Evolutionary conservation across 2,888 invertebrate species (phyloP).

Genomic region (Diploptera punctata): DNA sequence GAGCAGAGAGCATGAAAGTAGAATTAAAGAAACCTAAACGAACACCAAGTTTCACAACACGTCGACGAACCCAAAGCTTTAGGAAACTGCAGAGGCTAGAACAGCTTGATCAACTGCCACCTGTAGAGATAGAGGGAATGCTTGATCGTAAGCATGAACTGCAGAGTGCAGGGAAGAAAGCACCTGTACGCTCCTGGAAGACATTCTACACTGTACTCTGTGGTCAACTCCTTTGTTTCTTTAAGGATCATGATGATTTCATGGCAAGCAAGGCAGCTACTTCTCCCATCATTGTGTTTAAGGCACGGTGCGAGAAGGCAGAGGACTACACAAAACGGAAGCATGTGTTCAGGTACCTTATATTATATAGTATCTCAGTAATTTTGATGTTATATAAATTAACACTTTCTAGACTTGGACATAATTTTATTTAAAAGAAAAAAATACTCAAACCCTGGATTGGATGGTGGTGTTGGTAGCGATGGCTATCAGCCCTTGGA

Average conservation of each 20-base stretch:
- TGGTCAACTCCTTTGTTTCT: slow-evolving; percentile 97
- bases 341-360: slow-evolving; percentile 80
- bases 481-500: too few species aligned
- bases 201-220: slow-evolving; percentile 93
- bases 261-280: slow-evolving; percentile 86
- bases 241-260: slow-evolving; percentile 94
- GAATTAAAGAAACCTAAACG: slow-evolving; percentile 82
- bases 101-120: slow-evolving; percentile 70
- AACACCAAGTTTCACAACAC: slow-evolving; percentile 94
- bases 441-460: too few species aligned
- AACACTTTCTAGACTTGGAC: too few species aligned
- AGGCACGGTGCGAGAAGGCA: slow-evolving; percentile 85
- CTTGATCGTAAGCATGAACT: slow-evolving; percentile 95
- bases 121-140: slow-evolving; percentile 89
- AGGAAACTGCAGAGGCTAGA: slow-evolving; percentile 70
- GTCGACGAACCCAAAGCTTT: slow-evolving; percentile 88
- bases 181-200: slow-evolving; percentile 96
- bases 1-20: slow-evolving; percentile 90
- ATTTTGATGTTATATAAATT: too few species aligned
- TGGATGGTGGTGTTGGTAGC: too few species aligned
- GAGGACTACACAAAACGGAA: slow-evolving; percentile 96
- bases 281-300: slow-evolving; percentile 77
- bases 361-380: too few species aligned
- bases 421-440: too few species aligned
- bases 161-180: slow-evolving; percentile 91